phyloP scores from a whole-genome alignment of 1,140 invertebrate genomes.

The Magallana ariakensis region DNA sequence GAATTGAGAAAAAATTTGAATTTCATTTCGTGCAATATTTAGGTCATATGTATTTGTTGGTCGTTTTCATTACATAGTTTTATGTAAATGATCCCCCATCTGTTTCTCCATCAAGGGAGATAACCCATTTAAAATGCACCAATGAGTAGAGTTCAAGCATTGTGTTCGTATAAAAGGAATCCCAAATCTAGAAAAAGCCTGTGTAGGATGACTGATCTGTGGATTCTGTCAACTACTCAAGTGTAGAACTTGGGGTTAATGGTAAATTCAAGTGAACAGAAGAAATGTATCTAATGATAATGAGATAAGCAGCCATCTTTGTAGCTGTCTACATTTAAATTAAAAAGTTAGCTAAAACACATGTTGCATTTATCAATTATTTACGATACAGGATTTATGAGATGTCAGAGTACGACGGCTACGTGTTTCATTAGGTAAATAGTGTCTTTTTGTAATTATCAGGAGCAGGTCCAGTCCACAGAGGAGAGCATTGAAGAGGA shows the following conservation, averaged over 20 bases:
- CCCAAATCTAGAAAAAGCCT: too few relatives aligned
- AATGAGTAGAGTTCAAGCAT: neutral
- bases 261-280: too few relatives aligned
- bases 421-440: slow-evolving; percentile 9
- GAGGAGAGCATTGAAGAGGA: neutral
- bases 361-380: slow-evolving; percentile 27
- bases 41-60: slow-evolving; percentile 6
- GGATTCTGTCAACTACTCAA: neutral
- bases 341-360: neutral
- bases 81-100: neutral
- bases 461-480: neutral
- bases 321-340: neutral
- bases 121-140: slow-evolving; percentile 19
- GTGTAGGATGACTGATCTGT: neutral
- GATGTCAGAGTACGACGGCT: neutral
- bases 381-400: neutral
- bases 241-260: neutral
- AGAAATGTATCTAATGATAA: slow-evolving; percentile 7
- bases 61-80: neutral
- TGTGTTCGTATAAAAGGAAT: too few relatives aligned
- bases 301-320: neutral
- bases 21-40: slow-evolving; percentile 6
- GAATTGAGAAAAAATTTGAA: neutral
- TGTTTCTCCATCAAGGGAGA: slow-evolving; percentile 15
- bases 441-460: neutral